These are phyloP conservation scores for Empidonax traillii DNA, from an alignment of 2,113 vertebrate genomes.

Conservation along the genomic window DNA sequence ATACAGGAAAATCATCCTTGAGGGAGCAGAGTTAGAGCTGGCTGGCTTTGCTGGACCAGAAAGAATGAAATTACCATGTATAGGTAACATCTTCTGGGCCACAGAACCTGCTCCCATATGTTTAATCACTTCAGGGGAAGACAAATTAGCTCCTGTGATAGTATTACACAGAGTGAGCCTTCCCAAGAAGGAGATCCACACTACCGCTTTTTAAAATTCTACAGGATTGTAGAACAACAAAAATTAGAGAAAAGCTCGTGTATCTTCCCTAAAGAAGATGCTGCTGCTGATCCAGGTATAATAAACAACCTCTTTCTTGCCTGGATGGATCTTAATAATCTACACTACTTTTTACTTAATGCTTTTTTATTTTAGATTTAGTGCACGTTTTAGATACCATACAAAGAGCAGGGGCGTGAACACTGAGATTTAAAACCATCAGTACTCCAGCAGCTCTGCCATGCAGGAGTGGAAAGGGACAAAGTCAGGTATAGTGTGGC, in stretches of 20 bases:
- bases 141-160: background rate
- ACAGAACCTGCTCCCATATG: background rate
- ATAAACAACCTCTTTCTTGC: background rate
- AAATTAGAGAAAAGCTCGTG: background rate
- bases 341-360: background rate
- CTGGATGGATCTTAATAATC: background rate
- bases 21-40: background rate
- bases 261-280: background rate
- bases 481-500: constrained; percentile 23
- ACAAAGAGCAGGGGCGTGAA: background rate
- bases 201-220: background rate
- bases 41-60: background rate
- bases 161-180: background rate
- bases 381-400: background rate
- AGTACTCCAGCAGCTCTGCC: background rate
- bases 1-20: background rate
- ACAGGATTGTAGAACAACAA: background rate
- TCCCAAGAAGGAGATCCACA: background rate
- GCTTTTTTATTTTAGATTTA: background rate
- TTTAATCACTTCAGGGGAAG: background rate
- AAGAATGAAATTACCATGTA: background rate
- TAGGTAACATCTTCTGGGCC: background rate
- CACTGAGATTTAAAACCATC: background rate
- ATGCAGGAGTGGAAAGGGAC: background rate
- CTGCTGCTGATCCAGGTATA: background rate